A percentile compares a stretch with the other conserved stretches of the same genome.
Evolutionary conservation across 1,140 invertebrate genomes (phyloP).

Genomic region (Sycophila sp.): DNA sequence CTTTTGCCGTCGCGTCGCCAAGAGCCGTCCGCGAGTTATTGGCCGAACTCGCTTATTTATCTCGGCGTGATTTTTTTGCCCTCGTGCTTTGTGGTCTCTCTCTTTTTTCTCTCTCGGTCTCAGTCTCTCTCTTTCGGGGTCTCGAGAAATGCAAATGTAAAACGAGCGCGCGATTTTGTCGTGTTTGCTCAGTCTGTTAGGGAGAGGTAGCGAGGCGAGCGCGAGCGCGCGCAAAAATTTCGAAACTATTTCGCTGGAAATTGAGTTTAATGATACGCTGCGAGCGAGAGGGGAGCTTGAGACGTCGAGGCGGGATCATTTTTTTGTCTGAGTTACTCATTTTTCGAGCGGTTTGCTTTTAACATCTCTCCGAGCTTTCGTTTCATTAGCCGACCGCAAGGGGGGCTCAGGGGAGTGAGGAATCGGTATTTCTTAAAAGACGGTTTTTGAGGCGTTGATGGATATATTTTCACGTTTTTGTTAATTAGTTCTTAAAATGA

Average conservation of each 20-base stretch:
- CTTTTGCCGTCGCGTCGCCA: not conserved
- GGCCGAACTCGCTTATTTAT: not conserved
- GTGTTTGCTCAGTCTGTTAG: not conserved
- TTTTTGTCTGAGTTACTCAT: too few relatives aligned
- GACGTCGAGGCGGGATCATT: too few relatives aligned
- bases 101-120: too few relatives aligned
- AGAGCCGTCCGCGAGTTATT: not conserved
- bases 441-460: too few relatives aligned
- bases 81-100: too few relatives aligned
- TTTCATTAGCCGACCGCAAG: conserved; percentile 10
- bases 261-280: not conserved
- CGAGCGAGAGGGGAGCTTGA: too few relatives aligned
- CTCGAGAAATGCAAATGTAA: not conserved
- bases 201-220: not conserved
- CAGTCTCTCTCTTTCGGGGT: too few relatives aligned
- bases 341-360: too few relatives aligned
- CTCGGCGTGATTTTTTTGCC: not conserved
- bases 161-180: not conserved
- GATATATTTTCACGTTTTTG: too few relatives aligned
- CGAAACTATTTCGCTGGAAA: not conserved
- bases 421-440: too few relatives aligned
- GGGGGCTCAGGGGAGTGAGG: too few relatives aligned
- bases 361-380: not conserved
- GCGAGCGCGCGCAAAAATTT: conserved; percentile 1
- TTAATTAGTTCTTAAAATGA: too few relatives aligned